These are phyloP conservation scores for Zaprionus ornatus DNA, from an alignment of 1,140 invertebrate genomes.

Conservation along the genomic window DNA sequence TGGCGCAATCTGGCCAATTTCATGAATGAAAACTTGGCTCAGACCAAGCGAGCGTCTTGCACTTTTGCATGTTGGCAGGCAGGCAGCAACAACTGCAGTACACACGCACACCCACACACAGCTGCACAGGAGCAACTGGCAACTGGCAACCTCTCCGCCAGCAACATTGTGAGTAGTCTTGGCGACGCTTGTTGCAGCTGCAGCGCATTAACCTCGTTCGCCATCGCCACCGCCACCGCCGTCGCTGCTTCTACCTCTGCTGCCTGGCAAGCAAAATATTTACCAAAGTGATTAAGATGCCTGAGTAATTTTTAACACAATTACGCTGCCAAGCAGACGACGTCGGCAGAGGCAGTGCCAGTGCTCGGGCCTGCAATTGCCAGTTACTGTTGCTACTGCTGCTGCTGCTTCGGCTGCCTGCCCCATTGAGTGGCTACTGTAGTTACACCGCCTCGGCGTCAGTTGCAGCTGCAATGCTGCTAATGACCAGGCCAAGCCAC, in stretches of 20 bases:
- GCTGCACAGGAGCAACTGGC: conserved; percentile 33
- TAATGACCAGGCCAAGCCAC: conserved; percentile 71
- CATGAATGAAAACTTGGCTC: conserved; percentile 75
- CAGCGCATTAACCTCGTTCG: conserved; percentile 77
- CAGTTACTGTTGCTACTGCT: conserved; percentile 25
- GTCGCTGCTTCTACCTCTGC: conserved; percentile 39
- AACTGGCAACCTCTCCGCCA: conserved; percentile 30
- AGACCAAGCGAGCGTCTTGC: conserved; percentile 42
- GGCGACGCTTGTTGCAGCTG: conserved; percentile 66
- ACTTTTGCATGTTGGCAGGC: conserved; percentile 67
- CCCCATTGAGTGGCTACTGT: conserved; percentile 63
- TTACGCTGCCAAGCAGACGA: conserved; percentile 81
- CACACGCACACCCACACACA: conserved; percentile 73
- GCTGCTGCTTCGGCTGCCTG: conserved; percentile 27
- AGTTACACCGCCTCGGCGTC: conserved; percentile 68
- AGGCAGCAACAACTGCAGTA: not conserved
- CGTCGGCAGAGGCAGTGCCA: conserved; percentile 40
- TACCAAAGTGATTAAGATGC: conserved; percentile 83
- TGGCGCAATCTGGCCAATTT: conserved; percentile 69
- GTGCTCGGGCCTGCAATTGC: conserved; percentile 21
- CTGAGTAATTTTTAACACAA: conserved; percentile 83
- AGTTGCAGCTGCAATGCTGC: conserved; percentile 75
- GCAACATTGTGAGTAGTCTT: conserved; percentile 41
- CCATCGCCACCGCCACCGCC: conserved; percentile 38
- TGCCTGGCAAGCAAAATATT: conserved; percentile 74